Base-by-base conservation (phyloP, 2,888 invertebrate genomes). In the Brassicogethes aeneus region DNA sequence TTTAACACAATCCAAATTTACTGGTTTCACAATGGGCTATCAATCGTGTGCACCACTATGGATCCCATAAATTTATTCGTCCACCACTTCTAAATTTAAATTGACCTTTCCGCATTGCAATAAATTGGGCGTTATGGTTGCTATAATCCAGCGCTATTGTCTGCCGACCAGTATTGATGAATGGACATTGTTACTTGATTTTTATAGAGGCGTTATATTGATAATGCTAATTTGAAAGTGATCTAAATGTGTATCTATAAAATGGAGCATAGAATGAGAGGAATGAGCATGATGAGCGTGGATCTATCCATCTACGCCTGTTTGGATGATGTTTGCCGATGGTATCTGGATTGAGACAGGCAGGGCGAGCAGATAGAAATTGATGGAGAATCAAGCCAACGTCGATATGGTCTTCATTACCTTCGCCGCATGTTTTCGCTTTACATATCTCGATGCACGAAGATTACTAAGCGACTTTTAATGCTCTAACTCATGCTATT, bases 361-460 rank as follows among this genome's bases (percentile, higher is more conserved):
- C 23, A 23, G 23, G 23, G 23, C 23, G 10, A 10, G 23, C 23
- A 23, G 23, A 53, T 55, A 48, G 54, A 50, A 53, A 57, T 57
- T 56, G 57, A 56, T 56, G 57, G 47, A 53, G 51, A 53, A 54
- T 50, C 50, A 52, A 50, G 49, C 40, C 47, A 54, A 48, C 51
- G 49, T 52, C 53, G 58, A 59, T 60, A 61, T 52, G 59, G 61
- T 61, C 61, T 62, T 63, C 60, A 61, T 62, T 62, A 61, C 57
- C 56, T 46, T 56, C 59, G 50, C 61, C 59, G 61, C 64, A 63
- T 64, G 65, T 60, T 64, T 62, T 58, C 64, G 61, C 63, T 67
- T 65, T 65, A 66, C 67, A 66, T 66, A 66, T 63, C 65, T 60
- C 61, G 66, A 66, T 66, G 64, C 64, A 65, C 65, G 66, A 62